A percentile compares a stretch with the other conserved stretches of the same genome.
These are phyloP conservation scores for Chaetogeoica ovagalla DNA, from an alignment of 2,888 invertebrate genomes.

Conservation along the genomic window DNA sequence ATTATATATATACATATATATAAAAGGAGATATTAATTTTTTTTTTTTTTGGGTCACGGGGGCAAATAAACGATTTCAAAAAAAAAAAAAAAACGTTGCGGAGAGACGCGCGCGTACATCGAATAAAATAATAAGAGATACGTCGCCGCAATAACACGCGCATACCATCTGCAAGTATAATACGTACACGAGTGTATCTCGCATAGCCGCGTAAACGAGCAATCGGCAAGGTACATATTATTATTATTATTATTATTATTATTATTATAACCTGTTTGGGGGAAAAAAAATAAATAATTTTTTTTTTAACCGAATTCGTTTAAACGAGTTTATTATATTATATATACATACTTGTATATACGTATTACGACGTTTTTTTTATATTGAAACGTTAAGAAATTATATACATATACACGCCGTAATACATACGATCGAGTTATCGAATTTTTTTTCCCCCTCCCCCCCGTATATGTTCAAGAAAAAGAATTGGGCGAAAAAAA, in stretches of 20 bases:
- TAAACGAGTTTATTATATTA: conserved; percentile 48
- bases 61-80: conserved; percentile 25
- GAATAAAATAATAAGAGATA: conserved; percentile 21
- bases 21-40: conserved; percentile 10
- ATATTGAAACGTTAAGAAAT: conserved; percentile 13
- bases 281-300: neutral
- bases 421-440: neutral
- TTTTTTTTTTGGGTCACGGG: conserved; percentile 35
- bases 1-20: too few relatives aligned
- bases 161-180: conserved; percentile 11
- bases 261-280: conserved; percentile 33
- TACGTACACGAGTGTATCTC: neutral
- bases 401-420: neutral
- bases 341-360: too few relatives aligned
- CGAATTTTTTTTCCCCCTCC: too few relatives aligned
- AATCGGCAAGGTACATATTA: conserved; percentile 37
- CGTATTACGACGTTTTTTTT: conserved; percentile 21
- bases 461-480: neutral
- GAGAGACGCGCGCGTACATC: neutral
- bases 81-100: too few relatives aligned
- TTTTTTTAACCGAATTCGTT: conserved; percentile 42
- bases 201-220: neutral
- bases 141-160: conserved; percentile 6
- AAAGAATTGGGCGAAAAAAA: conserved; percentile 20
- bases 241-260: too few relatives aligned